Base-by-base conservation (phyloP, 2,797 vertebrate genomes). In the Chelonia mydas region DNA sequence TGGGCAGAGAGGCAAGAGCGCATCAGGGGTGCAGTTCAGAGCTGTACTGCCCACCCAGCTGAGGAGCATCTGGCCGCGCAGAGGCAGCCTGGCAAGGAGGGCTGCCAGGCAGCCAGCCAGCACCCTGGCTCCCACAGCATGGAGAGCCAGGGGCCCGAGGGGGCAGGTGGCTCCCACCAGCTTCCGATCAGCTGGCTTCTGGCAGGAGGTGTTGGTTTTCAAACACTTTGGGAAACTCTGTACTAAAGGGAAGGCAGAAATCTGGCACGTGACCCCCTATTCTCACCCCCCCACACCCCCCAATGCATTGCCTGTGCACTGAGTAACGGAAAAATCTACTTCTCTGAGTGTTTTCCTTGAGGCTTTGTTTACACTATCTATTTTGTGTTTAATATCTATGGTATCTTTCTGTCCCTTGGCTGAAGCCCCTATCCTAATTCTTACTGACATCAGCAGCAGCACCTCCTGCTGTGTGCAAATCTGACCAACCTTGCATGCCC, bases 401-500 rank as follows among this genome's bases (percentile, higher is more conserved):
- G 47, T 87, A 7, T 37, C 50, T 86, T 68, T 90, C 84, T 87
- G 9, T 61, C 76, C 33, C 0, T 0, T 28, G 7, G 8, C 72
- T 78, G 88, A 97, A 96, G 87, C 3, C 10, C 57, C 6, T 19
- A 41, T 81, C 72, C 47, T 94, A 96, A 96, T 94, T 84, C 90
- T 47, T 89, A 74, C 89, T 83, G 87, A 86, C 55, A 47, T 8
- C 47, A 94, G 80, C 82, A 81, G 84, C 61, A 93, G 81, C 81
- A 95, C 81, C 86, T 94, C 90, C 87, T 93, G 87, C 94, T 96
- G 86, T 80, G 89, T 54, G 84, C 91, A 97, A 94, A 95, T 83
- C 89, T 94, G 95, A 95, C 95, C 91, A 91, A 47, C 92, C 92
- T 90, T 85, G 31, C 78, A 51, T 95, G 87, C 79, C 90, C 90